A percentile compares a stretch with the other conserved stretches of the same genome.
Conservation (phyloP, 2,888 invertebrate genomes). For the Sphaerophoria taeniata region DNA sequence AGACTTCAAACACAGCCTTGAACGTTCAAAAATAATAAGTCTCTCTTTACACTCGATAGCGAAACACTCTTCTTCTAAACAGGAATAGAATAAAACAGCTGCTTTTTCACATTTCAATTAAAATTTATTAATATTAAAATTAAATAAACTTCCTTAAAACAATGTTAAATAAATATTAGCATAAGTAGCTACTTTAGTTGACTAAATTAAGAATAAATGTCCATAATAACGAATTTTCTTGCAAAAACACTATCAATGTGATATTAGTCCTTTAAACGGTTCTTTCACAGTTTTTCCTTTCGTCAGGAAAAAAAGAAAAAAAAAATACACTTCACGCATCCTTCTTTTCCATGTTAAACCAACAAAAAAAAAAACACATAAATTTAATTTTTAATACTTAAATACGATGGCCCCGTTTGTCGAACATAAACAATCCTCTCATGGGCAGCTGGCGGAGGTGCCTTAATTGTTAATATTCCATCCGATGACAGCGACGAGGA, state of each 20-base stretch:
- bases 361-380: not conserved
- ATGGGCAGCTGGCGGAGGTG: slow-evolving; percentile 84
- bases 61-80: not conserved
- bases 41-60: no score
- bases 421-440: slow-evolving; percentile 89
- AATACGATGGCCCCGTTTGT: slow-evolving; percentile 87
- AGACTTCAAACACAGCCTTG: no score
- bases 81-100: not conserved
- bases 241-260: slow-evolving; percentile 70
- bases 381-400: slow-evolving; percentile 80
- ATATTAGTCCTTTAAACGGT: slow-evolving; percentile 64
- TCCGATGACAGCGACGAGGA: slow-evolving; percentile 86
- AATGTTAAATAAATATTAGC: slow-evolving; percentile 59
- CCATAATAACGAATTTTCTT: slow-evolving; percentile 23
- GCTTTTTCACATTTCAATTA: slow-evolving; percentile 17
- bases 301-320: slow-evolving; percentile 10
- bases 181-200: slow-evolving; percentile 26
- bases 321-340: slow-evolving; percentile 1
- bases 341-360: not conserved
- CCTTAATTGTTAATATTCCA: slow-evolving; percentile 90
- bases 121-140: slow-evolving; percentile 50
- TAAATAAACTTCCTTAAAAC: slow-evolving; percentile 30
- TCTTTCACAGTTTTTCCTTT: not conserved
- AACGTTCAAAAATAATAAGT: no score
- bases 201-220: slow-evolving; percentile 26